Evolutionary conservation across 1,140 invertebrate species (phyloP).

Genomic region (Sitodiplosis mosellana): DNA sequence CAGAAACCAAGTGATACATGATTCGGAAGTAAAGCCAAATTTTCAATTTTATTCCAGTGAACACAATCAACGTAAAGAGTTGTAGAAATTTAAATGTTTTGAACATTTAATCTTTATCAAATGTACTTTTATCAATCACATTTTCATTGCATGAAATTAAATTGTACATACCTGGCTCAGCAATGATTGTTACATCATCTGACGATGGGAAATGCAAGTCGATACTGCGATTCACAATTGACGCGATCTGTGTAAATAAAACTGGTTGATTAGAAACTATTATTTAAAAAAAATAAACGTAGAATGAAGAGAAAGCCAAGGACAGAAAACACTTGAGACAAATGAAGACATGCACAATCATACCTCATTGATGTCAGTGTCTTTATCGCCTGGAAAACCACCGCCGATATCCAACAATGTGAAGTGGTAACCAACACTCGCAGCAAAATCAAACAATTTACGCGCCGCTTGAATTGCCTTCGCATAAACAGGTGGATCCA

Average conservation of each 20-base stretch:
- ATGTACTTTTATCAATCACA: constrained; percentile 37
- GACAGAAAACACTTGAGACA: too few relatives aligned
- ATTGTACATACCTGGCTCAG: constrained; percentile 92
- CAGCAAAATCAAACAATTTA: constrained; percentile 49
- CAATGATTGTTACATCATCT: constrained; percentile 44
- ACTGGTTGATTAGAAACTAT: neutral
- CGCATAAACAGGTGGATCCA: constrained; percentile 51
- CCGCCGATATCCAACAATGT: constrained; percentile 68
- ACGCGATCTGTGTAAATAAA: neutral
- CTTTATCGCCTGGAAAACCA: constrained; percentile 56
- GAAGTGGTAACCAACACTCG: constrained; percentile 46
- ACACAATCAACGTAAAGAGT: too few relatives aligned
- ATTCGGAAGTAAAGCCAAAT: too few relatives aligned
- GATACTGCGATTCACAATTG: neutral
- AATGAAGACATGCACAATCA: constrained; percentile 1
- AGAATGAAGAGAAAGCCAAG: too few relatives aligned
- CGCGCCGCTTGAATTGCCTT: constrained; percentile 50
- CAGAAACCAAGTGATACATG: too few relatives aligned
- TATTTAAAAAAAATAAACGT: too few relatives aligned
- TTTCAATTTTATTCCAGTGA: too few relatives aligned
- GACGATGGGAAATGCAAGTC: neutral
- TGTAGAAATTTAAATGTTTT: too few relatives aligned
- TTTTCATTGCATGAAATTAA: neutral
- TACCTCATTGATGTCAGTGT: constrained; percentile 36
- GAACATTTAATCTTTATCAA: constrained; percentile 70